These are phyloP conservation scores for Oreochromis mossambicus DNA, from an alignment of 2,797 vertebrate genomes.

Conservation along the genomic window DNA sequence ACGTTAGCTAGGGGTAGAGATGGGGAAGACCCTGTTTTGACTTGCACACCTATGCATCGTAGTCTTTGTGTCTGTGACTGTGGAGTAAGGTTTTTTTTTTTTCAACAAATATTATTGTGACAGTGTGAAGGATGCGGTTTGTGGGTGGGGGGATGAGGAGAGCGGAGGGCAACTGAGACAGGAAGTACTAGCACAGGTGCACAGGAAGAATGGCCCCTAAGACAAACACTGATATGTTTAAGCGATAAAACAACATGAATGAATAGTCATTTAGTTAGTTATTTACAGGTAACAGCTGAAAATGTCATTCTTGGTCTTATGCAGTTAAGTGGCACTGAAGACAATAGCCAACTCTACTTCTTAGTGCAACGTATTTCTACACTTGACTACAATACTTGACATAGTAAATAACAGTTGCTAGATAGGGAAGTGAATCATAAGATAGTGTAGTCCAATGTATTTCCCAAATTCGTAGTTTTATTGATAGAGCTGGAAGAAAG, in stretches of 20 bases:
- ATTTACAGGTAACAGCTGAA: slow-evolving; percentile 11
- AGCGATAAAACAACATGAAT: slow-evolving; percentile 29
- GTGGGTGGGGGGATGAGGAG: slow-evolving; percentile 52
- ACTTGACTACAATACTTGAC: not conserved
- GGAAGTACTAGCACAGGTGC: slow-evolving; percentile 81
- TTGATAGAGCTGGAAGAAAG: not conserved
- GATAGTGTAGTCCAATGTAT: not conserved
- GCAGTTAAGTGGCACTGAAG: not conserved
- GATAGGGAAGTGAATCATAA: not conserved
- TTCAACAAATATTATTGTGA: slow-evolving; percentile 50
- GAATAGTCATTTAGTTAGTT: slow-evolving; percentile 4
- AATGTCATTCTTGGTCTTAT: not conserved
- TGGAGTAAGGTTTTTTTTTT: not conserved
- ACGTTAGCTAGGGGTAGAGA: slow-evolving; percentile 42
- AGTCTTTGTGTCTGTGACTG: slow-evolving; percentile 20
- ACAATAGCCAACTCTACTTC: not conserved
- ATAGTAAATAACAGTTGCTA: not conserved
- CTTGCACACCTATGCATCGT: slow-evolving; percentile 19
- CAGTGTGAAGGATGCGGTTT: slow-evolving; percentile 75
- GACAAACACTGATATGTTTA: slow-evolving; percentile 48
- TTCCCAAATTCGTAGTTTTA: not conserved
- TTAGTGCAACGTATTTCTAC: not conserved
- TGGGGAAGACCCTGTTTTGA: slow-evolving; percentile 71
- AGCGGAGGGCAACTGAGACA: slow-evolving; percentile 68
- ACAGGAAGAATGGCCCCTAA: slow-evolving; percentile 78